phyloP scores from a whole-genome alignment of 2,888 invertebrate genomes.

The Lasioglossum malachurum region DNA sequence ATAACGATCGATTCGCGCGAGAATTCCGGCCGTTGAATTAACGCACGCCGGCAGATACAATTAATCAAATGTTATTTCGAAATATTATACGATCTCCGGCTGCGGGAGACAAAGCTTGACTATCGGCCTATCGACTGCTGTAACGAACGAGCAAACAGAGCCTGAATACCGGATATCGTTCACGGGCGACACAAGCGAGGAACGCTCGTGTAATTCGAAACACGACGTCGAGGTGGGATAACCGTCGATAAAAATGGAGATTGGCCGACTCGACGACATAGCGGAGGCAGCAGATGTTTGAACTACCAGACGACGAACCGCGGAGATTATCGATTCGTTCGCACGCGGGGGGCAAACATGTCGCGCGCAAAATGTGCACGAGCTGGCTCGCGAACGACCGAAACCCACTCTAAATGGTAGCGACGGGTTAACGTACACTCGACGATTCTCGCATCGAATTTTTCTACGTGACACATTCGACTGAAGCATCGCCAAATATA shows the following conservation, averaged over 20 bases:
- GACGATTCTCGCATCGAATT: slow-evolving; percentile 18
- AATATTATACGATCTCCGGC: slow-evolving; percentile 51
- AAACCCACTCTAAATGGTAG: slow-evolving; percentile 10
- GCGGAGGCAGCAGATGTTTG: slow-evolving; percentile 32
- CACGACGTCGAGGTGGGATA: neutral
- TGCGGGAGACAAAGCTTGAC: slow-evolving; percentile 35
- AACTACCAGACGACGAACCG: slow-evolving; percentile 41
- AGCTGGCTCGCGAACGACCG: slow-evolving; percentile 24
- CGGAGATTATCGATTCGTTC: slow-evolving; percentile 58
- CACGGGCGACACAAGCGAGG: neutral
- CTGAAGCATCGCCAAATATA: neutral
- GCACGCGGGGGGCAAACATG: slow-evolving; percentile 48
- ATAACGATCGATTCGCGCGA: slow-evolving; percentile 60
- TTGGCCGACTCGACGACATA: slow-evolving; percentile 24
- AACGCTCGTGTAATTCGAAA: neutral
- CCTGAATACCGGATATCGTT: slow-evolving; percentile 19
- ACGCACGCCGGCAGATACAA: slow-evolving; percentile 38
- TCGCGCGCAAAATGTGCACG: slow-evolving; percentile 59
- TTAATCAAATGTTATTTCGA: slow-evolving; percentile 62
- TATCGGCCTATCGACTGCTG: slow-evolving; percentile 52
- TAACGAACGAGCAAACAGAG: slow-evolving; percentile 42
- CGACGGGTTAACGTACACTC: neutral
- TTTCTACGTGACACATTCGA: neutral
- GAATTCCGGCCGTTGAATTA: slow-evolving; percentile 60
- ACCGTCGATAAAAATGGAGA: slow-evolving; percentile 36